Evolutionary conservation across 2,113 vertebrate species (phyloP), one percentile per base, ranked within the genome.

Genomic region (Speoplatyrhinus poulsoni): DNA sequence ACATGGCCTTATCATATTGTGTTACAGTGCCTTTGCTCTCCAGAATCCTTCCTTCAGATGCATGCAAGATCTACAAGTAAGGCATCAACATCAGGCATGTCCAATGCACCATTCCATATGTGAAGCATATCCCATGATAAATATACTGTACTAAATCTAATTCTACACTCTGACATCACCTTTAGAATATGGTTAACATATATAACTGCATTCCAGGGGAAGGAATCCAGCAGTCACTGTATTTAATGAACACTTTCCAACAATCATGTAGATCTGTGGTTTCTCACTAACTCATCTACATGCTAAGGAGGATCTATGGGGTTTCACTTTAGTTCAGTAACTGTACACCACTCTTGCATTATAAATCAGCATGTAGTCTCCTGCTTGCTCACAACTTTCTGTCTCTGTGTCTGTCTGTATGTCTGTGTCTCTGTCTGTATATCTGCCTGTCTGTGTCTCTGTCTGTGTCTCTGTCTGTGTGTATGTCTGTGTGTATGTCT

Each of bases 31-130:
- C 98, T 95, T 95, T 99, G 94, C 96, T 99, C 73, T 99, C 98
- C 91, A 94, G 98, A 93, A 99, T 99, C 89, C 93, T 99, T 91
- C 98, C 98, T 91, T 99, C 98, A 66, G 98, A 99, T 84, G 96
- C 96, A 0, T 99, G 98, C 91, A 99, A 99, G 94, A 99, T 99
- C 93, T 98, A 98, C 91, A 99, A 99, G 84, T 96, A 99, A 92
- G 98, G 96, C 90, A 95, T 99, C 89, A 98, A 98, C 93, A 99
- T 99, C 94, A 98, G 98, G 98, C 94, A 88, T 92, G 83, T 84
- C 61, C 48, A 19, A 36, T 70, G 60, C 46, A 59, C 17, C 5
- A 56, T 17, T 15, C 54, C 15, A 17, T 17, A 52, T 52, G 15
- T 13, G 12, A 52, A 13, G 15, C 12, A 52, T 1, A 41, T 11